phyloP scores from a whole-genome alignment of 2,888 invertebrate genomes.

The Tetanocera ferruginea region DNA sequence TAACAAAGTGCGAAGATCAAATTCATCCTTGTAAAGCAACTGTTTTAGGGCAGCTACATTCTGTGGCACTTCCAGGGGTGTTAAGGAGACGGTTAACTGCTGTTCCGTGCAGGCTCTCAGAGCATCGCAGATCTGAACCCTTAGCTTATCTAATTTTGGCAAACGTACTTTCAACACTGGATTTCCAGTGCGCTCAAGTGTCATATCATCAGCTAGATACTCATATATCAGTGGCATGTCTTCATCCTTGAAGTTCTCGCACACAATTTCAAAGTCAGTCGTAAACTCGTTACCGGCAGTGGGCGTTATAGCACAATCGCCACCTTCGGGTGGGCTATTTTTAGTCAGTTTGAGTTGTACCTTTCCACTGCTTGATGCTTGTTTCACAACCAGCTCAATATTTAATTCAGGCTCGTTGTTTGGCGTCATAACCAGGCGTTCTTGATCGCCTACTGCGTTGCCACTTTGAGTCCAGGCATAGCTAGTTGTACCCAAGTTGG shows the following conservation, averaged over 20 bases:
- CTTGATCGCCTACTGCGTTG: not conserved
- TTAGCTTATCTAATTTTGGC: constrained; percentile 31
- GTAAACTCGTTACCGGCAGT: constrained; percentile 46
- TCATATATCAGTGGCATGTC: constrained; percentile 49
- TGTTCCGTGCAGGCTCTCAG: constrained; percentile 47
- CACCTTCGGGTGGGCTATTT: constrained; percentile 49
- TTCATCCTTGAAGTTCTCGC: constrained; percentile 46
- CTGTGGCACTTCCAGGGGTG: constrained; percentile 28
- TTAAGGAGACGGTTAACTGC: constrained; percentile 39
- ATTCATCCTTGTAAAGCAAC: constrained; percentile 34
- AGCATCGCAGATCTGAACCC: constrained; percentile 51
- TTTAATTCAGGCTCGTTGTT: not conserved
- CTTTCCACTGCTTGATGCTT: not conserved
- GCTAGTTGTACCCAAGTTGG: not conserved
- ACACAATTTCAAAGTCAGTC: constrained; percentile 51
- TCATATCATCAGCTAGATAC: constrained; percentile 43
- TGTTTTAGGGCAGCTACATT: constrained; percentile 15
- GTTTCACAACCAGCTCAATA: constrained; percentile 8
- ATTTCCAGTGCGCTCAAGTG: constrained; percentile 48
- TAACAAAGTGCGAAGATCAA: constrained; percentile 40
- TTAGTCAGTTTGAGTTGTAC: constrained; percentile 31
- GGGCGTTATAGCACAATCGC: constrained; percentile 47
- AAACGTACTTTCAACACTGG: constrained; percentile 26
- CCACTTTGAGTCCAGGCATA: constrained; percentile 37
- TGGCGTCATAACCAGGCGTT: constrained; percentile 41